Percentiles rank a stretch among this genome's conserved stretches.
These are phyloP conservation scores for Phytoseiulus persimilis DNA, from an alignment of 2,888 invertebrate genomes.

Conservation along the genomic window DNA sequence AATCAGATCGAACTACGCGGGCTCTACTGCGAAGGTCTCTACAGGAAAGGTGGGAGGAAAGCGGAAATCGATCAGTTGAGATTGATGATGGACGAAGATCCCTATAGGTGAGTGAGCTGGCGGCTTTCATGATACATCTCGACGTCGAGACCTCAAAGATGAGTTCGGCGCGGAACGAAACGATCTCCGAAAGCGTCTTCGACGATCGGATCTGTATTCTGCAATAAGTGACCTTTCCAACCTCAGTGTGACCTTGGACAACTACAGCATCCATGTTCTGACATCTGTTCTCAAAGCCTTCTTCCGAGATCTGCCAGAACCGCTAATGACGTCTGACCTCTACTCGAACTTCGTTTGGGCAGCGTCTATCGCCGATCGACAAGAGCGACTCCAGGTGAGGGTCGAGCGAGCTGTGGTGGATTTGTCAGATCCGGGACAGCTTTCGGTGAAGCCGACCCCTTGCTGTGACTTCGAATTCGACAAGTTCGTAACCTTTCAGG, in stretches of 20 bases:
- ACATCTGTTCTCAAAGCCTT: slow-evolving; percentile 78
- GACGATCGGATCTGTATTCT: no score
- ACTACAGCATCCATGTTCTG: slow-evolving; percentile 78
- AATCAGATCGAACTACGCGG: slow-evolving; percentile 83
- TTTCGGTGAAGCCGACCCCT: no score
- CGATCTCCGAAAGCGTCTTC: no score
- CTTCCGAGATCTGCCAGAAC: slow-evolving; percentile 85
- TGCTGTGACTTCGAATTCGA: no score
- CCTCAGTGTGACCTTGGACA: slow-evolving; percentile 61
- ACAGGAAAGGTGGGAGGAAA: slow-evolving; percentile 68
- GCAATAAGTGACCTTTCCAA: slow-evolving; percentile 45
- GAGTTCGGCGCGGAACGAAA: no score
- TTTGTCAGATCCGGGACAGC: not conserved
- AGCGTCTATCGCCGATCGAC: slow-evolving; percentile 53
- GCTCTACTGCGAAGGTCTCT: slow-evolving; percentile 82
- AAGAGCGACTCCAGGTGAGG: slow-evolving; percentile 40
- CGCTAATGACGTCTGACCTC: slow-evolving; percentile 79
- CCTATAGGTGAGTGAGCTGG: slow-evolving; percentile 54
- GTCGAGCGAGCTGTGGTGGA: not conserved
- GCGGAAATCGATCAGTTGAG: slow-evolving; percentile 51
- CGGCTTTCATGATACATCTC: no score
- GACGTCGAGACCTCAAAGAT: no score
- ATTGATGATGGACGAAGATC: slow-evolving; percentile 50
- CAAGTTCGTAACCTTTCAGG: slow-evolving; percentile 38
- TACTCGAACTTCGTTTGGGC: slow-evolving; percentile 89